Conservation (phyloP, 2,797 vertebrate species). For the Alectoris magna region DNA sequence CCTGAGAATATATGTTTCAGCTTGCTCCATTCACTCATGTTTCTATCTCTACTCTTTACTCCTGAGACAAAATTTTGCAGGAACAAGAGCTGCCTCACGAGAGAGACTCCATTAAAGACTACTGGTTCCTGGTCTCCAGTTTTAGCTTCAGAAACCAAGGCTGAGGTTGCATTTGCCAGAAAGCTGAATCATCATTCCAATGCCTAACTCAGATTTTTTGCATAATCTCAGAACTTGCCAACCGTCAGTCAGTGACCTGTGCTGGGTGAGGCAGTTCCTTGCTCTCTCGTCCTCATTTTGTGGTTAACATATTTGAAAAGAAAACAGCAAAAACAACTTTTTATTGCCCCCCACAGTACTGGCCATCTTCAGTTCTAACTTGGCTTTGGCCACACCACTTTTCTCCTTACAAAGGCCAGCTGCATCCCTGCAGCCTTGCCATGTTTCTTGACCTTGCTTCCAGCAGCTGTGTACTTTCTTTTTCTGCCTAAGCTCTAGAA, state of each 20-base stretch:
- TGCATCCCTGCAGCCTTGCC: too few species aligned
- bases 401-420: too few species aligned
- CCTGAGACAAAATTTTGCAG: background rate
- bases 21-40: background rate
- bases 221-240: too few species aligned
- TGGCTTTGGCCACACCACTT: too few species aligned
- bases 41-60: fast-evolving
- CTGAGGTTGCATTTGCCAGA: background rate
- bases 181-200: background rate
- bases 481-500: too few species aligned
- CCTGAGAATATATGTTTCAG: background rate
- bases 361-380: too few species aligned
- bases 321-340: background rate
- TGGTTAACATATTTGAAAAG: background rate
- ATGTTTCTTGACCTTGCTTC: too few species aligned
- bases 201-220: too few species aligned
- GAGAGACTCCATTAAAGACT: background rate
- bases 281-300: too few species aligned
- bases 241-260: background rate
- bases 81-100: background rate
- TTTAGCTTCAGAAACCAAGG: background rate
- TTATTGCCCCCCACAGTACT: too few species aligned
- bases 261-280: background rate
- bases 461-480: too few species aligned
- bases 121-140: background rate